A percentile compares a stretch with the other conserved stretches of the same genome.
These are phyloP conservation scores for Polymixis lichenea DNA, from an alignment of 2,888 invertebrate species.

Conservation along the genomic window DNA sequence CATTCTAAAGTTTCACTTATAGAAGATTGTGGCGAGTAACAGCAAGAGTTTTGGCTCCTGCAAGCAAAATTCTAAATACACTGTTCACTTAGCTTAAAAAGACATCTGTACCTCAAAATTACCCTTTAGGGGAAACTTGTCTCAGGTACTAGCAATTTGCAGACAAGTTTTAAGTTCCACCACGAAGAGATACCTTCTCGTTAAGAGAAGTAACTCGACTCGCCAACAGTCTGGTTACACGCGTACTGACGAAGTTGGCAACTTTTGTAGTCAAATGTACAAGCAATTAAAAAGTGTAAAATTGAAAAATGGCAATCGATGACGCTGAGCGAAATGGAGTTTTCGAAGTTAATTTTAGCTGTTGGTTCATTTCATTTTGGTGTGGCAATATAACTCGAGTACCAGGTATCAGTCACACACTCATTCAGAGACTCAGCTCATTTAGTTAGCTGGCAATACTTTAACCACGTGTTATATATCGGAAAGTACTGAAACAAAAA, in stretches of 20 bases:
- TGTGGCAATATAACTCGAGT: neutral
- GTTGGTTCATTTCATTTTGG: neutral
- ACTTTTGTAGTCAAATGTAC: constrained; percentile 19
- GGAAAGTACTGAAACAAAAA: no score
- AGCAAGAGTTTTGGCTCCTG: neutral
- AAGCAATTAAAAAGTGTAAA: constrained; percentile 37
- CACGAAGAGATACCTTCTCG: constrained; percentile 33
- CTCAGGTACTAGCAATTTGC: constrained; percentile 3
- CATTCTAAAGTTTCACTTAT: neutral
- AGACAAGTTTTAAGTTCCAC: constrained; percentile 20
- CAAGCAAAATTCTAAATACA: neutral
- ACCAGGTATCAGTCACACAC: neutral
- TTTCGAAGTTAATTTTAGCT: constrained; percentile 23
- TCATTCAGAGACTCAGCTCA: no score
- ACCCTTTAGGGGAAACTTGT: neutral
- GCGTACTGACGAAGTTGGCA: constrained; percentile 1
- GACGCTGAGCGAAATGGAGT: neutral
- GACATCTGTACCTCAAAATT: constrained; percentile 10
- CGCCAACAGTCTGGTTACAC: constrained; percentile 22
- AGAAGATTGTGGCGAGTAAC: neutral
- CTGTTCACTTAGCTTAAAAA: constrained; percentile 1
- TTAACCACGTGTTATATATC: no score
- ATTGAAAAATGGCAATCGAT: constrained; percentile 19
- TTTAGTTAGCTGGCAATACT: no score
- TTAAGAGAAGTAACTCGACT: constrained; percentile 37